These are phyloP conservation scores for Luffia ferchaultella DNA, from an alignment of 2,888 invertebrate genomes.

Conservation along the genomic window DNA sequence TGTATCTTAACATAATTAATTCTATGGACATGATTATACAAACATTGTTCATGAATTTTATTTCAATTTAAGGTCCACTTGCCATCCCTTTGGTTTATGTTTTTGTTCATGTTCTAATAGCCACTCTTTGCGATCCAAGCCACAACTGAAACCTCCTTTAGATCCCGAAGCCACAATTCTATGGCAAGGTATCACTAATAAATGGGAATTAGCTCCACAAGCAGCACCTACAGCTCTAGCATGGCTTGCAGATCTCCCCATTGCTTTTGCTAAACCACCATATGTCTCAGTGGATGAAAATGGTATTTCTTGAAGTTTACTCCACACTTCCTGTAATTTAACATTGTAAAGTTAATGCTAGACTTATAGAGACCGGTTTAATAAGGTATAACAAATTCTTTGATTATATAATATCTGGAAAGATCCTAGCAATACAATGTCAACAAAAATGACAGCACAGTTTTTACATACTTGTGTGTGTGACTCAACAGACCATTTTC, in stretches of 20 bases:
- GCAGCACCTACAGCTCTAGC: conserved; percentile 48
- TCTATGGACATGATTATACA: too few species aligned
- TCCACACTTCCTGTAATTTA: conserved; percentile 41
- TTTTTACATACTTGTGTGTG: too few species aligned
- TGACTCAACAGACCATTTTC: too few species aligned
- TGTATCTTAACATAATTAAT: too few species aligned
- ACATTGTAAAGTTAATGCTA: neutral
- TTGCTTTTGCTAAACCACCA: conserved; percentile 36
- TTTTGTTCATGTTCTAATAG: conserved; percentile 46
- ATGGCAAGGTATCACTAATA: conserved; percentile 50
- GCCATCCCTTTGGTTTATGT: conserved; percentile 5
- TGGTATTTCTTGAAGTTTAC: conserved; percentile 34
- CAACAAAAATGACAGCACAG: too few species aligned
- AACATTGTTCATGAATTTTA: too few species aligned
- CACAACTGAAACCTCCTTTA: conserved; percentile 59
- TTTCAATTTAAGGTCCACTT: too few species aligned
- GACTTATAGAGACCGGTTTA: neutral
- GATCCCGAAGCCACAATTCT: conserved; percentile 36
- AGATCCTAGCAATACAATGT: too few species aligned
- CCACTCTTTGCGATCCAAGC: conserved; percentile 61
- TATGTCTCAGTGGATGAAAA: conserved; percentile 48
- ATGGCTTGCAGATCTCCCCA: conserved; percentile 38
- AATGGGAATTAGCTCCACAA: conserved; percentile 43
- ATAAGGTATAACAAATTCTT: too few species aligned
- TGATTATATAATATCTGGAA: too few species aligned